These are phyloP conservation scores for Cotesia congregata DNA, from an alignment of 2,888 invertebrate species.

Conservation along the genomic window DNA sequence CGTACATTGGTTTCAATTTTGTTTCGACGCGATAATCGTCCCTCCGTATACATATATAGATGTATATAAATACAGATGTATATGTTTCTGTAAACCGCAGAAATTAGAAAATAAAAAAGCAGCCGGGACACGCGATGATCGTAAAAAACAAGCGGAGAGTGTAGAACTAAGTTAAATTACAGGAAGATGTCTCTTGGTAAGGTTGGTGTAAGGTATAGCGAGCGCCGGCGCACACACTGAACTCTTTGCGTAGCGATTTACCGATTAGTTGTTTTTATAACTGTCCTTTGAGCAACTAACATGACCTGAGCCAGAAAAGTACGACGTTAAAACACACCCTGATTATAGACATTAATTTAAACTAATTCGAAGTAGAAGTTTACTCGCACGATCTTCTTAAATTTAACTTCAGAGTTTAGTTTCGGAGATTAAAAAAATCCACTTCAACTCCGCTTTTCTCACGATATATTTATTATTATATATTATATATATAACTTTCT, in stretches of 20 bases:
- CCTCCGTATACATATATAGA: neutral
- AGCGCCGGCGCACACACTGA: conserved; percentile 19
- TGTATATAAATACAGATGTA: no score
- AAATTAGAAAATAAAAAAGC: conserved; percentile 11
- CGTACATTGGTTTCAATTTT: conserved; percentile 25
- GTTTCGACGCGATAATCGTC: conserved; percentile 21
- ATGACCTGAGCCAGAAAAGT: no score
- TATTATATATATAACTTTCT: no score
- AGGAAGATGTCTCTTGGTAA: conserved; percentile 44
- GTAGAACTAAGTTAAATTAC: conserved; percentile 48
- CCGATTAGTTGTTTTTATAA: conserved; percentile 19
- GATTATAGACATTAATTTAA: no score
- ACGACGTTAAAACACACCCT: no score
- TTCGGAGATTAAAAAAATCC: no score
- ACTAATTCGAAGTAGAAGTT: no score
- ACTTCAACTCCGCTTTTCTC: no score
- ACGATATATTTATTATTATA: no score
- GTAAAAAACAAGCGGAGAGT: conserved; percentile 35
- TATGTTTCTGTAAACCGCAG: conserved; percentile 17
- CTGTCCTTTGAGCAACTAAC: neutral
- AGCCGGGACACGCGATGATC: conserved; percentile 39
- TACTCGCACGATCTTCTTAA: no score
- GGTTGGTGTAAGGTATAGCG: conserved; percentile 4
- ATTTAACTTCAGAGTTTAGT: no score
- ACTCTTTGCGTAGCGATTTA: neutral